These are phyloP conservation scores for Lepidochrysops patricia DNA, from an alignment of 2,888 invertebrate genomes.

Conservation along the genomic window DNA sequence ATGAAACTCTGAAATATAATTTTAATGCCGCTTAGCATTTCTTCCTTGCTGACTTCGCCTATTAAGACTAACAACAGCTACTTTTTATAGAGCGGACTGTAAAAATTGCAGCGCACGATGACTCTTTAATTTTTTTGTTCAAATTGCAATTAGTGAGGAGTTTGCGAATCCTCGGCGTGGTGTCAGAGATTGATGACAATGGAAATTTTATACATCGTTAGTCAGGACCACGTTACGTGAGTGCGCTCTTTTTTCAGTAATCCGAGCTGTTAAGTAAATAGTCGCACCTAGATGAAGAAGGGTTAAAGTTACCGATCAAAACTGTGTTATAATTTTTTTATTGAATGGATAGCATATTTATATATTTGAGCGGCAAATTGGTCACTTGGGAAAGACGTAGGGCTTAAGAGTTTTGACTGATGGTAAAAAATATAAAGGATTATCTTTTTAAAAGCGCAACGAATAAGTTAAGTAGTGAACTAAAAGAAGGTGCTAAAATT, in stretches of 20 bases:
- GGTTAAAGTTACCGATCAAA: background rate
- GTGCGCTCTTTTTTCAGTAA: slow-evolving; percentile 64
- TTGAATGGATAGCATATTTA: no score
- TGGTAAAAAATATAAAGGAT: no score
- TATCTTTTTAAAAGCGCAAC: no score
- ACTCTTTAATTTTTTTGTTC: slow-evolving; percentile 70
- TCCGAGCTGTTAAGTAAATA: slow-evolving; percentile 49
- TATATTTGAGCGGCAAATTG: no score
- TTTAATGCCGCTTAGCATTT: slow-evolving; percentile 17
- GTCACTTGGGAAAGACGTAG: no score
- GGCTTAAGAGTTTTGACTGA: no score
- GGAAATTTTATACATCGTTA: slow-evolving; percentile 75
- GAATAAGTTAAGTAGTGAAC: no score
- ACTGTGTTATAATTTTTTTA: background rate
- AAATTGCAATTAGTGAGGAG: slow-evolving; percentile 74
- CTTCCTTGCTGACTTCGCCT: slow-evolving; percentile 27
- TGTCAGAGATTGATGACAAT: slow-evolving; percentile 75
- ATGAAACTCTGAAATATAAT: slow-evolving; percentile 12
- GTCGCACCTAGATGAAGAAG: slow-evolving; percentile 21
- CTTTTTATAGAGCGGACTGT: slow-evolving; percentile 52
- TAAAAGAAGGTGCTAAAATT: no score
- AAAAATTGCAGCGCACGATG: slow-evolving; percentile 64
- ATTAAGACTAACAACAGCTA: slow-evolving; percentile 32
- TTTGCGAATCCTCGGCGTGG: slow-evolving; percentile 68
- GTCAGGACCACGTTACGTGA: slow-evolving; percentile 67